A percentile compares a stretch with the other conserved stretches of the same genome.
Evolutionary conservation across 2,113 vertebrate genomes (phyloP).

Genomic region (Tachuris rubrigastra): DNA sequence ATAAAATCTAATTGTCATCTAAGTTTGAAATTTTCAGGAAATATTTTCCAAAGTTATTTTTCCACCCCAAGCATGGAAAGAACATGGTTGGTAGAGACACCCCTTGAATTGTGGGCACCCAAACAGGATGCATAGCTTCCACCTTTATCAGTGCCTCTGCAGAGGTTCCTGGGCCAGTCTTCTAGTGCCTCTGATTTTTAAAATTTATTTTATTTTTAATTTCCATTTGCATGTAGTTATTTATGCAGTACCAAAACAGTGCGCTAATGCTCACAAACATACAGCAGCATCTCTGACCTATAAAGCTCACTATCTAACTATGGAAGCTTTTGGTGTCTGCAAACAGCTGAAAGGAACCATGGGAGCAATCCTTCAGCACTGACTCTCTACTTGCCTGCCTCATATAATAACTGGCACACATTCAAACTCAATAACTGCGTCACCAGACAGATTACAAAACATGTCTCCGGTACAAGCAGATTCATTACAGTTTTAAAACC

Average conservation of each 20-base stretch:
- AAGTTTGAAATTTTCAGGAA: not conserved
- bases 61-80: not conserved
- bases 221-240: not conserved
- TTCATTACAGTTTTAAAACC: not conserved
- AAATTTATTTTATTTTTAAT: not conserved
- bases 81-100: not conserved
- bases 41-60: not conserved
- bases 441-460: conserved; percentile 14
- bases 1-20: not conserved
- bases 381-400: not conserved
- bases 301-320: not conserved
- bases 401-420: not conserved
- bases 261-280: not conserved
- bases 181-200: not conserved
- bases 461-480: not conserved
- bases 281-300: not conserved
- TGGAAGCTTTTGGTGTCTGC: not conserved
- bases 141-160: not conserved
- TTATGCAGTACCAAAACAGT: not conserved
- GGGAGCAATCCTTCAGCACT: not conserved
- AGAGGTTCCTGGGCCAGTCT: not conserved
- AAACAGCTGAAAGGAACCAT: not conserved
- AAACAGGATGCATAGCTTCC: not conserved
- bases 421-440: not conserved
- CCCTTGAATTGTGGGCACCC: not conserved